A percentile compares a stretch with the other conserved stretches of the same genome.
These are phyloP conservation scores for Rhogogaster chlorosoma DNA, from an alignment of 2,888 invertebrate species.

Conservation along the genomic window DNA sequence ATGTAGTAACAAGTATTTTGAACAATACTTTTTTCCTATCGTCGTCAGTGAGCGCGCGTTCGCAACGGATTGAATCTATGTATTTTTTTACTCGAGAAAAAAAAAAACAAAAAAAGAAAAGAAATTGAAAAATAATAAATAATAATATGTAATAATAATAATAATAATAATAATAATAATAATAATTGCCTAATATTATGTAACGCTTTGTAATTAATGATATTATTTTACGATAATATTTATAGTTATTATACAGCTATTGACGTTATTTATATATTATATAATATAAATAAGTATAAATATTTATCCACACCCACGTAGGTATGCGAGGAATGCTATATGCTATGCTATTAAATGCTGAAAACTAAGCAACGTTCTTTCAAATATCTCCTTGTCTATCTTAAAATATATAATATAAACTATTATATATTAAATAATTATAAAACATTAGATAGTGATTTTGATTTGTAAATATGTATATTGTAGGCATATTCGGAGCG, in stretches of 20 bases:
- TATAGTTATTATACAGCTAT: slow-evolving; percentile 19
- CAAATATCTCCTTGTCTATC: slow-evolving; percentile 20
- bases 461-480: slow-evolving; percentile 73
- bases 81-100: slow-evolving; percentile 69
- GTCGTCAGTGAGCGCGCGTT: slow-evolving; percentile 53
- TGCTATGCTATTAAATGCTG: not conserved
- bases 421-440: slow-evolving; percentile 22
- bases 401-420: slow-evolving; percentile 9
- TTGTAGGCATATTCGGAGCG: slow-evolving; percentile 67
- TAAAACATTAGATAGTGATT: slow-evolving; percentile 61
- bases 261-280: slow-evolving; percentile 13
- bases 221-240: slow-evolving; percentile 47
- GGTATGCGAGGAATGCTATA: not conserved
- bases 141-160: not conserved
- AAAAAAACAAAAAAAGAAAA: not conserved
- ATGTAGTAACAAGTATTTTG: slow-evolving; percentile 18
- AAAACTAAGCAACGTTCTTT: not conserved
- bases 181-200: slow-evolving; percentile 59
- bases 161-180: not conserved
- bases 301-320: not conserved
- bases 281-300: slow-evolving; percentile 20
- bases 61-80: slow-evolving; percentile 64
- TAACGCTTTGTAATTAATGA: slow-evolving; percentile 66
- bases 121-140: not conserved
- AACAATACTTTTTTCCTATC: slow-evolving; percentile 58